Base-by-base conservation (phyloP, 2,888 invertebrate species). In the Hirtodrosophila histrioides region DNA sequence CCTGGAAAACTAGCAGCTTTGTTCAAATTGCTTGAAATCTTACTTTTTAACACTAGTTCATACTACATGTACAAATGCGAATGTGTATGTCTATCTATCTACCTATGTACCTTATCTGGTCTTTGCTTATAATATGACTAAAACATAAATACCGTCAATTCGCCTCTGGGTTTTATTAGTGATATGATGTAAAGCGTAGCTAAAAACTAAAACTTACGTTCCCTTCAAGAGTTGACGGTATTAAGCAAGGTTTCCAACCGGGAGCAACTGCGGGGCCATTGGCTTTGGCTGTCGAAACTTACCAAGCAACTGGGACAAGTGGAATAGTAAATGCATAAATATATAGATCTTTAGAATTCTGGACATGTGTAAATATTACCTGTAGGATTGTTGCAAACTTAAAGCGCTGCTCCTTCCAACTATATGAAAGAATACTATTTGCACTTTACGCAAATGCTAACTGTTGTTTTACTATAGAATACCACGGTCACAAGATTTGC, bases 101-200 rank as follows among this genome's bases (percentile, higher is more conserved):
- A 65, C 41, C 37, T 56, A 54, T 45, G 58, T 70, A 70, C 66
- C 70, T 74, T 74, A 74, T 74, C 73, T 74, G 61, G 75, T 56
- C 45, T 73, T 69, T 60, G 44, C 29, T 27, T 56, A 53, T 33
- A 17, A 17, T 53, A 55, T 74, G 53, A 29, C 60, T 43, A 51
- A 69, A 66, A 40, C 50, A 65, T 49, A 57, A 36, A 51, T 41
- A 48, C 41, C 12, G 17, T n/a, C 33, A 23, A 39, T 69, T 54
- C 12, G 45, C 5, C 10, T 40, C 37, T 41, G 10, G 10, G 6
- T 27, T 50, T 55, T 41, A 41, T n/a, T n/a, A 54, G n/a, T 45
- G 35, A 40, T 17, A 17, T 17, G 23, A 35, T 37, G 6, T 27
- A 5, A 27, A 27, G 4, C 27, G 6, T 5, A 2, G 6, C 27